Conservation (phyloP, 2,888 invertebrate genomes). For the Eueremaeus valkanovi region DNA sequence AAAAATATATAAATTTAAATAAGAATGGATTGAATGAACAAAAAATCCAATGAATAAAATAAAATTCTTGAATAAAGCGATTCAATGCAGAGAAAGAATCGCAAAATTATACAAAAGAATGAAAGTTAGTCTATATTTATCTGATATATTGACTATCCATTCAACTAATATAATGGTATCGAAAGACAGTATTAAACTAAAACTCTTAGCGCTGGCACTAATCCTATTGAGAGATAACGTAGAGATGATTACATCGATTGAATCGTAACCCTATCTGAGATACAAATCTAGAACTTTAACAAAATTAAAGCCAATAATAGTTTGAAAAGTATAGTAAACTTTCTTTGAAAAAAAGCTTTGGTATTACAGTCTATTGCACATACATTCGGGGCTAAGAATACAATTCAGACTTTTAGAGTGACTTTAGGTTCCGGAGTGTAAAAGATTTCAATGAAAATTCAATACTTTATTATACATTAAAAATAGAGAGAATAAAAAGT, state of each 20-base stretch:
- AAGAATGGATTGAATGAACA: conserved; percentile 16
- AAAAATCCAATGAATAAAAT: not conserved
- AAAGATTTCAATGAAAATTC: too few relatives aligned
- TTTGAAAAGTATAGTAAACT: not conserved
- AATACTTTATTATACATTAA: too few relatives aligned
- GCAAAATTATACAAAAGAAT: not conserved
- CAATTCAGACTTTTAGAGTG: too few relatives aligned
- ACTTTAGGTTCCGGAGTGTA: too few relatives aligned
- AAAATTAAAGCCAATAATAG: conserved; percentile 5
- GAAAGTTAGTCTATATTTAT: not conserved
- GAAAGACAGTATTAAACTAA: conserved; percentile 6
- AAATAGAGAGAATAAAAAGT: not conserved
- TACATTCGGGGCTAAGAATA: too few relatives aligned
- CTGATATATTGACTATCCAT: conserved; percentile 11
- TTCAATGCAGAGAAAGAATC: not conserved
- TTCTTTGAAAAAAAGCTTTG: not conserved
- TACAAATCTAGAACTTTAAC: not conserved
- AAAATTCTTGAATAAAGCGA: not conserved
- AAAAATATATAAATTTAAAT: conserved; percentile 7
- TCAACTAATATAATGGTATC: not conserved
- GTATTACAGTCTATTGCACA: not conserved
- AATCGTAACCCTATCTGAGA: conserved; percentile 9
- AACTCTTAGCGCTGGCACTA: not conserved
- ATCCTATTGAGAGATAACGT: conserved; percentile 19
- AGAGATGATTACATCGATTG: not conserved